Evolutionary conservation across 2,888 invertebrate genomes (phyloP).

Genomic region (Spilarctia lutea): DNA sequence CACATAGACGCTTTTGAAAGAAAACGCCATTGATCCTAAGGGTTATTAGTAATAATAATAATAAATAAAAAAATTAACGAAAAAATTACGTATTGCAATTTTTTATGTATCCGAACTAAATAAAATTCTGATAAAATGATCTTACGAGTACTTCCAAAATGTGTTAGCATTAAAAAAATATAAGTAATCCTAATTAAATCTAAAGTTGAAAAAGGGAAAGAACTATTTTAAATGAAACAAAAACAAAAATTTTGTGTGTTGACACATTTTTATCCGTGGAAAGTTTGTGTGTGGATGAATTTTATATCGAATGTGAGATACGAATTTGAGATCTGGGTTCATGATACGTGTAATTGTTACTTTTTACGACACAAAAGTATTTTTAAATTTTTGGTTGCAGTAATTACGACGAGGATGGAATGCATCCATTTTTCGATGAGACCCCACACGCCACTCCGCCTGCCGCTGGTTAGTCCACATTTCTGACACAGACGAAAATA

Average conservation of each 20-base stretch:
- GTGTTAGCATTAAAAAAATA: too few relatives aligned
- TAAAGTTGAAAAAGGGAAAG: too few relatives aligned
- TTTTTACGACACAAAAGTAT: neutral
- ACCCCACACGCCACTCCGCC: constrained; percentile 83
- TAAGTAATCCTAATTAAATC: too few relatives aligned
- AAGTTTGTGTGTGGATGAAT: too few relatives aligned
- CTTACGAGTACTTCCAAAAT: neutral
- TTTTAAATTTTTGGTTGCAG: constrained; percentile 56
- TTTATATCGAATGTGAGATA: too few relatives aligned
- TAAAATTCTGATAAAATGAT: neutral
- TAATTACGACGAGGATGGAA: constrained; percentile 82
- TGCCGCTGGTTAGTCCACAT: constrained; percentile 70
- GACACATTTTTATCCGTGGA: too few relatives aligned
- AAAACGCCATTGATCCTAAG: neutral
- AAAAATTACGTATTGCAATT: neutral
- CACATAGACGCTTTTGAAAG: neutral
- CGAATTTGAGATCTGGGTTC: too few relatives aligned
- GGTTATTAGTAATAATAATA: neutral
- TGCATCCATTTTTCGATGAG: constrained; percentile 84
- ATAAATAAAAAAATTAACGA: neutral
- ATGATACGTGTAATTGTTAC: too few relatives aligned
- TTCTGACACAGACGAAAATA: neutral
- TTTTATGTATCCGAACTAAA: neutral
- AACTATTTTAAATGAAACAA: too few relatives aligned
- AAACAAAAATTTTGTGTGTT: too few relatives aligned